phyloP scores from a whole-genome alignment of 2,888 invertebrate genomes.

The Lathronympha strigana region DNA sequence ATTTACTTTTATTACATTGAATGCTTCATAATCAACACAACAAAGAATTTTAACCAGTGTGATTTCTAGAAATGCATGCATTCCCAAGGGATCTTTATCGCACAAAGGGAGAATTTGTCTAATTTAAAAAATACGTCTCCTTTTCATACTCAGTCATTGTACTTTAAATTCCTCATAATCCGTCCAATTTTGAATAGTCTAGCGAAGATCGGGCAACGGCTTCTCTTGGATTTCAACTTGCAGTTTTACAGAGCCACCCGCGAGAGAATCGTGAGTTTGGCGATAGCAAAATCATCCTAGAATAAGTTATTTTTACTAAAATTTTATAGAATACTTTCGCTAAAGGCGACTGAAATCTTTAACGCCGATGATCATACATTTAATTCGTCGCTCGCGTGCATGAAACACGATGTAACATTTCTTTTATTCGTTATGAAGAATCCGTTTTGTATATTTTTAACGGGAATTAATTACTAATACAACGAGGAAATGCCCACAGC shows the following conservation, averaged over 20 bases:
- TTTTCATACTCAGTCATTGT: conserved; percentile 81
- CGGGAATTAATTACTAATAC: no score
- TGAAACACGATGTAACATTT: no score
- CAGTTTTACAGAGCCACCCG: conserved; percentile 54
- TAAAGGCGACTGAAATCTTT: no score
- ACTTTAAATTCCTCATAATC: conserved; percentile 83
- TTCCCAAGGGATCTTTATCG: conserved; percentile 46
- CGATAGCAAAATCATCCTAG: conserved; percentile 42
- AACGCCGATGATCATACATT: no score
- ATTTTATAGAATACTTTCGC: conserved; percentile 9
- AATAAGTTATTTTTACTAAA: conserved; percentile 2
- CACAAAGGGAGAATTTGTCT: conserved; percentile 60
- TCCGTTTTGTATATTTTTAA: no score
- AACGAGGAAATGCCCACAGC: no score
- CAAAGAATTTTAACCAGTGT: conserved; percentile 63
- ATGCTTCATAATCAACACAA: conserved; percentile 53
- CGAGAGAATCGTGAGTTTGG: conserved; percentile 17
- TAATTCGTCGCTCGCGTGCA: no score
- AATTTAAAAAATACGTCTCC: conserved; percentile 73
- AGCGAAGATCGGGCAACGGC: conserved; percentile 73
- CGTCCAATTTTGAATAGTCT: conserved; percentile 80
- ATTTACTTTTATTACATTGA: conserved; percentile 37
- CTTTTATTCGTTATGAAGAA: no score
- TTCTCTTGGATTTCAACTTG: conserved; percentile 77
- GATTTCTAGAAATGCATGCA: conserved; percentile 48